Evolutionary conservation across 2,113 vertebrate species (phyloP).

Genomic region (Petrocephalus microphthalmus): DNA sequence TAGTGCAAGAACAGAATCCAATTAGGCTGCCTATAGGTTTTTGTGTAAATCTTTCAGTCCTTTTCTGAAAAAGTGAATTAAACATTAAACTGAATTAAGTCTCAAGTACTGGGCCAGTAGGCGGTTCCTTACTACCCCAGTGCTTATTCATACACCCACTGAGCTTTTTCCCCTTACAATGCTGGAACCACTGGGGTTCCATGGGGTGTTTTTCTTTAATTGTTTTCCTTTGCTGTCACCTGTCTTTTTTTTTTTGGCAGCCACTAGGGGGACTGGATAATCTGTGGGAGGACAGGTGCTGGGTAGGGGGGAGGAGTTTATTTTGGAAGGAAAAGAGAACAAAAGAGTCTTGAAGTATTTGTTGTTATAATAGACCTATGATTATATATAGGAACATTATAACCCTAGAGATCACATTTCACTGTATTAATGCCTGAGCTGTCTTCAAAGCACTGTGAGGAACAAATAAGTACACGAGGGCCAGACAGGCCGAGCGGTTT

Average conservation of each 20-base stretch:
- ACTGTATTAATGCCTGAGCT: not conserved
- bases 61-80: not conserved
- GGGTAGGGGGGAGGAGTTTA: no score
- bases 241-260: no score
- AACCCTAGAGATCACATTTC: not conserved
- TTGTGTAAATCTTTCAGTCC: not conserved
- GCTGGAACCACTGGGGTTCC: no score
- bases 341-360: no score
- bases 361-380: no score
- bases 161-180: not conserved
- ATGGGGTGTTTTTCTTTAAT: no score
- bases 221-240: no score
- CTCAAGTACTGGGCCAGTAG: not conserved
- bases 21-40: not conserved
- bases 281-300: no score
- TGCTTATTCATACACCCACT: not conserved
- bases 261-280: no score
- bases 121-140: not conserved
- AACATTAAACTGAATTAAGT: not conserved
- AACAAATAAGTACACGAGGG: not conserved
- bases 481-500: not conserved
- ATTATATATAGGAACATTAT: not conserved
- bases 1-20: not conserved
- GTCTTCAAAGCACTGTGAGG: not conserved
- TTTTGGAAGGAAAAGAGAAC: no score